Percentiles rank a stretch among this genome's conserved stretches.
phyloP scores from a whole-genome alignment of 1,140 invertebrate genomes.

The Parasteatoda tepidariorum region DNA sequence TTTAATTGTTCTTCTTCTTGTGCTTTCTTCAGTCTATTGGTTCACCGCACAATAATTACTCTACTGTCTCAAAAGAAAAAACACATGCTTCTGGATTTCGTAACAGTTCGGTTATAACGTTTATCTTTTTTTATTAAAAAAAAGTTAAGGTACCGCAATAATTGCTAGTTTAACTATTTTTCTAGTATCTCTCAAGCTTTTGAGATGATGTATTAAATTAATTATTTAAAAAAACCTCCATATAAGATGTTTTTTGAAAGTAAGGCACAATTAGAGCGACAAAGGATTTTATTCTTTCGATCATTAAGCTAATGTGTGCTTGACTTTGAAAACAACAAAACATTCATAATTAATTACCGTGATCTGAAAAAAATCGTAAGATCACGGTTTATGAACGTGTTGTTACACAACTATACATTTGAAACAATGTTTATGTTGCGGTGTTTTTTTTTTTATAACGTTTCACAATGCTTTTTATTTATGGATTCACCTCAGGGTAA shows the following conservation, averaged over 20 bases:
- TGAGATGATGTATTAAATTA: no score
- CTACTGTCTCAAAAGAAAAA: background rate
- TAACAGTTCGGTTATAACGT: background rate
- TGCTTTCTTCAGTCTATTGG: background rate
- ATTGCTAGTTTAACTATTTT: background rate
- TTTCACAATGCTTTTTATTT: background rate
- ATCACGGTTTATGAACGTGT: background rate
- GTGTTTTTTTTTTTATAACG: background rate
- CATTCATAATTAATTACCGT: background rate
- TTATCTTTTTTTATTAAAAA: background rate
- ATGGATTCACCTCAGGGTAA: background rate
- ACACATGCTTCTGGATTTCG: conserved; percentile 33
- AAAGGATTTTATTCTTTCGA: background rate
- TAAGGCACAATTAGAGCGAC: background rate
- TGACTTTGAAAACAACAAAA: background rate
- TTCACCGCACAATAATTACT: background rate
- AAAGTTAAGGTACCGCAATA: conserved; percentile 16
- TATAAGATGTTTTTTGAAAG: background rate
- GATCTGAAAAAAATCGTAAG: background rate
- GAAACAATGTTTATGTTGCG: conserved; percentile 1
- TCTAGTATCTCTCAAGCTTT: background rate
- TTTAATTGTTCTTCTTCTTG: background rate
- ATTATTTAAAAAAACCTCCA: background rate
- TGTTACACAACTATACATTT: conserved; percentile 5
- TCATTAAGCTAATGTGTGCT: background rate